phyloP scores from a whole-genome alignment of 2,113 vertebrate genomes.

The Megaceryle maxima region DNA sequence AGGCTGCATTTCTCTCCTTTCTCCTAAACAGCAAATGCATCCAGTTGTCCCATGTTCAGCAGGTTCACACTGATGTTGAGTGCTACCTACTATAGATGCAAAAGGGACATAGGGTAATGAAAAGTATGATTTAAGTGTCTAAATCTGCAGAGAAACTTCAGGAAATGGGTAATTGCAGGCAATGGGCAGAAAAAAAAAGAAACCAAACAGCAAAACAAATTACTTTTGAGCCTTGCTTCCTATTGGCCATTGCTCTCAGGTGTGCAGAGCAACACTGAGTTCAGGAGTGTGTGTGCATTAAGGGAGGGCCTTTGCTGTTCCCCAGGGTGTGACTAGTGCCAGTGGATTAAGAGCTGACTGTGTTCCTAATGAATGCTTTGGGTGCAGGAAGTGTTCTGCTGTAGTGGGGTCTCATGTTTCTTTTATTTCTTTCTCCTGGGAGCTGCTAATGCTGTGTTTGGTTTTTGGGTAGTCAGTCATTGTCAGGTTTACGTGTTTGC shows the following conservation, averaged over 20 bases:
- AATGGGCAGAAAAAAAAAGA: not conserved
- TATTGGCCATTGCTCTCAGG: not conserved
- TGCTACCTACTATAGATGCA: not conserved
- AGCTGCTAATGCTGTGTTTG: not conserved
- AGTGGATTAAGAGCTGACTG: not conserved
- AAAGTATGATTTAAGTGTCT: not conserved
- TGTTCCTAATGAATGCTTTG: not conserved
- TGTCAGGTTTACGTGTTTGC: not conserved
- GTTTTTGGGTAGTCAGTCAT: not conserved
- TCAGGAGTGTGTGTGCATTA: not conserved
- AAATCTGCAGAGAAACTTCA: not conserved
- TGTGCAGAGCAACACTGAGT: not conserved
- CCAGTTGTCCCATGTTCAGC: not conserved
- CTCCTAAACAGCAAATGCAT: not conserved
- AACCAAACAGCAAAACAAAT: not conserved
- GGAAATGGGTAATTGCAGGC: not conserved
- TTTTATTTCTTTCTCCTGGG: not conserved
- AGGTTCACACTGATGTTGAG: not conserved
- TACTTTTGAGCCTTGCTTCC: not conserved
- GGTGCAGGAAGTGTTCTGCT: not conserved
- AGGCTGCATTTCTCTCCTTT: rapidly evolving
- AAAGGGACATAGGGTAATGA: not conserved
- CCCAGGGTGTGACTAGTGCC: too few relatives aligned
- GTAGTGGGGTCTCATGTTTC: rapidly evolving
- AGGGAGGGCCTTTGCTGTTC: not conserved